These are phyloP conservation scores for Galago senegalensis DNA, from an alignment of 2,797 vertebrate genomes.

Conservation along the genomic window DNA sequence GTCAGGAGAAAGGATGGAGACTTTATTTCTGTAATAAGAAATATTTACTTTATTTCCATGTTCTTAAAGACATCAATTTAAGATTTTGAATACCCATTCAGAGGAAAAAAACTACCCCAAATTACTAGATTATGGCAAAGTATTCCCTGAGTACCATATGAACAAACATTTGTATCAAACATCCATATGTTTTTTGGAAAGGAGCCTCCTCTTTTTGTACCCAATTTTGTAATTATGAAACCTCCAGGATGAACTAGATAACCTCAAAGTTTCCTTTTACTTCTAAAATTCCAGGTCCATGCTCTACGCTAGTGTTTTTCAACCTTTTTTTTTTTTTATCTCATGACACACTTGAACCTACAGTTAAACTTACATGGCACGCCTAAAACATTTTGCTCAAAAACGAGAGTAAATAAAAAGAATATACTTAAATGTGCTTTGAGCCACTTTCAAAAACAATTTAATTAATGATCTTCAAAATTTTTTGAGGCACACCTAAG, in stretches of 20 bases:
- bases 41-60: neutral
- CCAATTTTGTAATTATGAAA: slow-evolving; percentile 18
- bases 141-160: neutral
- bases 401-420: too few relatives aligned
- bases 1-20: neutral
- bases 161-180: neutral
- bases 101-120: neutral
- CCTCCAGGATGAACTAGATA: neutral
- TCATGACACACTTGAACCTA: too few relatives aligned
- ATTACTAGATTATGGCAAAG: neutral
- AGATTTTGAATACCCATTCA: neutral
- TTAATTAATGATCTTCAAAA: too few relatives aligned
- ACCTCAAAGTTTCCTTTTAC: neutral
- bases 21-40: neutral
- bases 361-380: too few relatives aligned
- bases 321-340: too few relatives aligned
- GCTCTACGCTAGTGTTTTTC: neutral
- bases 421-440: too few relatives aligned
- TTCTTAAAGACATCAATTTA: neutral
- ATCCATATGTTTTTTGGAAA: neutral
- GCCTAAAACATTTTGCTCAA: too few relatives aligned
- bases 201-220: neutral
- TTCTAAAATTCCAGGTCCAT: neutral
- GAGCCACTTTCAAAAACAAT: too few relatives aligned
- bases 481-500: too few relatives aligned